Evolutionary conservation across 2,888 invertebrate species (phyloP), one percentile per base, ranked within the genome.

Genomic region (Tenthredo amoena): DNA sequence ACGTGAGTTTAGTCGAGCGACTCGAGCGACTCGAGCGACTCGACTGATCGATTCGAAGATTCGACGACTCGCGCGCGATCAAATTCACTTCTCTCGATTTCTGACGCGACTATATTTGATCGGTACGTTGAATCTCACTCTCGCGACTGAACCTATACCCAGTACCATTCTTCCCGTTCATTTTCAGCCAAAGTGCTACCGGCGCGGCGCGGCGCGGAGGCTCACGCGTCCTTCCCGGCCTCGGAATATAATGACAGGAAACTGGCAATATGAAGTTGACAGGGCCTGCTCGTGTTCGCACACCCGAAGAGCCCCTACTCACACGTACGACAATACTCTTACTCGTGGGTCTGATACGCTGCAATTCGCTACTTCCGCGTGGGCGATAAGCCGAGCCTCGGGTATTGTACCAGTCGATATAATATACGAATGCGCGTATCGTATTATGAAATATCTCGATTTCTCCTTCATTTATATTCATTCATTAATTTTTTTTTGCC

Each of bases 251-350:
- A 93, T 92, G 93, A 92, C 93, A 92, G 93, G 93, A 93, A 92
- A 92, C 92, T 91, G 90, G 92, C 92, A 92, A 92, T 92, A 92
- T 92, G 93, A 92, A 92, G 92, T 92, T 93, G 93, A 93, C 93
- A 92, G 92, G 91, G 92, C 89, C 90, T 89, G 89, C 92, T 91
- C 91, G 91, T 92, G 88, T 71, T 77, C 58, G 85, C 86, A 90
- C 90, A 89, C 89, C 87, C 12, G 18, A 47, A 82, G 26, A 82
- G 47, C 81, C 65, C 77, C 77, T 65, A 15, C n/a, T 21, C 34
- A 50, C 47, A 37, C 81, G 37, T 47, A 81, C 76, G 85, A 84
- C 87, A 87, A 86, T 87, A 88, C 76, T 76, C 34, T 37, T 79
- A 26, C 83, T 85, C 47, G 65, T 83, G 55, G 55, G 40, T 72